Evolutionary conservation across 64 coral and sea anemone genomes (phyloP), one percentile per base, ranked within the genome.

Genomic region (Stichodactyla helianthus): DNA sequence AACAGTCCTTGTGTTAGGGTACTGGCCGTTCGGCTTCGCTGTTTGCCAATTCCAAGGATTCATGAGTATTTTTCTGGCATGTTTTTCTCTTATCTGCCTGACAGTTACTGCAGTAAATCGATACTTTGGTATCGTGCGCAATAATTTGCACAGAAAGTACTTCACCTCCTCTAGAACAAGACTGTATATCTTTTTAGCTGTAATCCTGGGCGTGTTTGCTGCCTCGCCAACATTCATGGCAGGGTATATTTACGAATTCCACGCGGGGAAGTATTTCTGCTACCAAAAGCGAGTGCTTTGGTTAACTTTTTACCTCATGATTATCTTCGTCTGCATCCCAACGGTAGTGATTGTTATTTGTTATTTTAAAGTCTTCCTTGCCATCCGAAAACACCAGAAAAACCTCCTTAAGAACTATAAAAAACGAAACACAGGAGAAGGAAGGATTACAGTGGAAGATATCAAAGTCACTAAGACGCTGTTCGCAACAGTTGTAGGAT

Each of bases 1-100:
- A 16, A 31, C 79, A 6, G 64, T 71, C 11, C 57, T 93, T 2
- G 77, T 70, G 0, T 9, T 19, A 60, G 91, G 86, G 0, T 44
- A 71, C 23, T 93, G 91, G 91, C 13, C 79, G 20, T 82, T 70
- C 19, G 62, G 79, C 17, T 82, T 87, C 59, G 52, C 16, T 61
- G 77, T 19, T 11, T 93, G 91, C 51, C 91, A 93, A 77, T 84
- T 88, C 31, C 91, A 93, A 88, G 91, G 86, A n/a, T 93, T 85
- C 50, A 64, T 93, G 70, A 31, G 76, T 67, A 85, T 87, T 52
- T 51, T 71, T 19, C 50, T 84, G 3, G 91, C 82, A 10, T 51
- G 52, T 19, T 59, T 85, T 20, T 88, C 91, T 10, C 54, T 93
- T 9, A 79, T 77, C 4, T 84, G 53, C 53, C 44, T 93, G 55